Conservation (phyloP, 2,888 invertebrate genomes). For the Salpingus planirostris region DNA sequence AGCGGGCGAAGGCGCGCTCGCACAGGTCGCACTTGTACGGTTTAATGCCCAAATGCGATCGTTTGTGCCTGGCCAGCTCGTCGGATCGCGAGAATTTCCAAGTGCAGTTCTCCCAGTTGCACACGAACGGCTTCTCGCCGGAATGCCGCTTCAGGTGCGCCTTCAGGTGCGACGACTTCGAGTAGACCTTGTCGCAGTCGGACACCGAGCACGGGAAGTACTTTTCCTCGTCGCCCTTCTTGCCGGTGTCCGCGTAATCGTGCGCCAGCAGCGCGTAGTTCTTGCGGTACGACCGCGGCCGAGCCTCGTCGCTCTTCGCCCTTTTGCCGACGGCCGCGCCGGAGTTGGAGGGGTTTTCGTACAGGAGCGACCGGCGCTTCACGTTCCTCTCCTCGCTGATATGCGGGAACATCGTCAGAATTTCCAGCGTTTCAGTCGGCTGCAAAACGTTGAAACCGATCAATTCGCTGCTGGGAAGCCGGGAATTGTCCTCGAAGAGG, state of each 20-base stretch:
- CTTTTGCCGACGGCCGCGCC: conserved; percentile 15
- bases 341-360: conserved; percentile 33
- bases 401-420: conserved; percentile 36
- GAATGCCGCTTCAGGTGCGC: conserved; percentile 79
- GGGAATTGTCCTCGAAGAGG: conserved; percentile 16
- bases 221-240: conserved; percentile 44
- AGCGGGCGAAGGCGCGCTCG: conserved; percentile 82
- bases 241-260: conserved; percentile 32
- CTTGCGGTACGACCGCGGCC: conserved; percentile 9
- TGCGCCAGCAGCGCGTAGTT: conserved; percentile 25
- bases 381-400: conserved; percentile 36
- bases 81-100: conserved; percentile 94
- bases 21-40: conserved; percentile 87
- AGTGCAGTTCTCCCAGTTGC: conserved; percentile 62
- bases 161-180: conserved; percentile 83
- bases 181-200: conserved; percentile 72
- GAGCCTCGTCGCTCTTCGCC: conserved; percentile 2
- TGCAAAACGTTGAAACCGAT: conserved; percentile 4
- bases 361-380: conserved; percentile 36
- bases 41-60: conserved; percentile 93
- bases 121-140: conserved; percentile 54
- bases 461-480: background rate
- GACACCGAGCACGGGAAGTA: conserved; percentile 61
- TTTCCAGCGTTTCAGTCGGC: conserved; percentile 17
- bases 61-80: conserved; percentile 82